Conservation (phyloP, 2,888 invertebrate genomes). For the Nycteola revayana region DNA sequence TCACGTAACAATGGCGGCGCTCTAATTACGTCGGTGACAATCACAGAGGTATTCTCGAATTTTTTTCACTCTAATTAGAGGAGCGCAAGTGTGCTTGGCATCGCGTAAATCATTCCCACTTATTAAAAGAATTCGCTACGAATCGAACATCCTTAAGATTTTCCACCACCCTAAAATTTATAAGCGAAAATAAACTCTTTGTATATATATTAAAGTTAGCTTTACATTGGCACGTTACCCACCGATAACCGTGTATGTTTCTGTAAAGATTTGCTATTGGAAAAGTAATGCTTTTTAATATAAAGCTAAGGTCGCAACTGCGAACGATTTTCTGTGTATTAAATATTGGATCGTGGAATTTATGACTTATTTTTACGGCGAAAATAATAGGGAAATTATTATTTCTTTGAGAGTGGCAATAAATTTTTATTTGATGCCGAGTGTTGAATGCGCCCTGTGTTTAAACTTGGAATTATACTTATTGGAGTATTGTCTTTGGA, state of each 20-base stretch:
- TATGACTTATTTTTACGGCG: slow-evolving; percentile 39
- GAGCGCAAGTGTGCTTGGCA: slow-evolving; percentile 67
- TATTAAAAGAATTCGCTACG: slow-evolving; percentile 75
- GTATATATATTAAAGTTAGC: slow-evolving; percentile 5
- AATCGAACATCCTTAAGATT: slow-evolving; percentile 71
- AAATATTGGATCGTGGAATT: slow-evolving; percentile 50
- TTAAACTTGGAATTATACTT: slow-evolving; percentile 17
- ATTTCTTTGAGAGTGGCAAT: slow-evolving; percentile 30
- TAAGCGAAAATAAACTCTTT: slow-evolving; percentile 19
- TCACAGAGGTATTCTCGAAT: slow-evolving; percentile 44
- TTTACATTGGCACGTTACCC: slow-evolving; percentile 3
- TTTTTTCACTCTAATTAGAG: slow-evolving; percentile 71
- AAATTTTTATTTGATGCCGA: slow-evolving; percentile 27
- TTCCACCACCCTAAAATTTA: slow-evolving; percentile 39
- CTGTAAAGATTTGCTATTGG: slow-evolving; percentile 39
- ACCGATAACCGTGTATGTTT: slow-evolving; percentile 34
- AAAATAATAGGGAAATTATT: slow-evolving; percentile 32
- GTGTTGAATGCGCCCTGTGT: too few species aligned
- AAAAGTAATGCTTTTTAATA: slow-evolving; percentile 50
- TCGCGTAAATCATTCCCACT: slow-evolving; percentile 76
- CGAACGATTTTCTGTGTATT: slow-evolving; percentile 52
- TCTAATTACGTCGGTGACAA: slow-evolving; percentile 33
- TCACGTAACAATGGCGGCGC: slow-evolving; percentile 1
- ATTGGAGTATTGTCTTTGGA: not conserved
- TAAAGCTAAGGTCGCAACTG: slow-evolving; percentile 39